A percentile compares a stretch with the other conserved stretches of the same genome.
Conservation (phyloP, 2,888 invertebrate genomes). For the Branchellion lobata region DNA sequence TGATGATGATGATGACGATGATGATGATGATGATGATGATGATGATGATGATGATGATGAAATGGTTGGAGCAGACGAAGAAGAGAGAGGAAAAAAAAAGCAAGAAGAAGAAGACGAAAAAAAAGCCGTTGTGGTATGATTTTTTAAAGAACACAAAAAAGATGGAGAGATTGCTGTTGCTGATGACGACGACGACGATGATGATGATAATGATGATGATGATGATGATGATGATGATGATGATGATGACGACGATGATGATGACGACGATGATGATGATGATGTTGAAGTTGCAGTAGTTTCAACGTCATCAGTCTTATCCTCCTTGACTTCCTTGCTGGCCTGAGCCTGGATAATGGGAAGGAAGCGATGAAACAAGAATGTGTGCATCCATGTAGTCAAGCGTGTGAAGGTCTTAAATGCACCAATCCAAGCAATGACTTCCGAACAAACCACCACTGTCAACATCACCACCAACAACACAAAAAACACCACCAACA, state of each 20-base stretch:
- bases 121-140: background rate
- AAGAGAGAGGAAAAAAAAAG: background rate
- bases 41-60: slow-evolving; percentile 15
- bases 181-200: background rate
- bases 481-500: too few species aligned
- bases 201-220: background rate
- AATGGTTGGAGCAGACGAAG: background rate
- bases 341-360: slow-evolving; percentile 21
- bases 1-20: slow-evolving; percentile 29
- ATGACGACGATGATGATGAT: slow-evolving; percentile 45
- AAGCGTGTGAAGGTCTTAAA: too few species aligned
- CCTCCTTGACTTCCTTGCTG: slow-evolving; percentile 37
- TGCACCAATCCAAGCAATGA: too few species aligned
- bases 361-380: too few species aligned
- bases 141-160: background rate
- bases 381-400: too few species aligned
- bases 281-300: background rate
- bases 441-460: too few species aligned
- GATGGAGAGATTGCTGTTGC: background rate
- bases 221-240: background rate
- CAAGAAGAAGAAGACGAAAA: background rate
- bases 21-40: slow-evolving; percentile 32
- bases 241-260: slow-evolving; percentile 39
- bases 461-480: too few species aligned
- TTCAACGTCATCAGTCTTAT: background rate